Evolutionary conservation across 2,113 vertebrate genomes (phyloP).

Genomic region (Pachypanchax playfairii): DNA sequence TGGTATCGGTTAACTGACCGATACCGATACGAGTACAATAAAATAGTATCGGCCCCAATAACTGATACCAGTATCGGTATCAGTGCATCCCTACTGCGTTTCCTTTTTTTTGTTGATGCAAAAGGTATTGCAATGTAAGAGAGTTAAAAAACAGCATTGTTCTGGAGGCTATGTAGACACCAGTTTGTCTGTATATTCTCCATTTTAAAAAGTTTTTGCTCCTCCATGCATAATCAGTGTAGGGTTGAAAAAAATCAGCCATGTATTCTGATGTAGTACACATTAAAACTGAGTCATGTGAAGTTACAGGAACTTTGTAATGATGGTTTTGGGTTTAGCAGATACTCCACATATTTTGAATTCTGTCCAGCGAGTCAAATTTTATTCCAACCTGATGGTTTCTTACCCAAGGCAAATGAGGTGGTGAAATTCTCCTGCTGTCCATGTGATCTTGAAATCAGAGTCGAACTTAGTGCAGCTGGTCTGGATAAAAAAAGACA

Average conservation of each 20-base stretch:
- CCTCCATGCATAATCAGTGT: background rate
- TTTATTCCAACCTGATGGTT: conserved; percentile 30
- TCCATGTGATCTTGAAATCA: conserved; percentile 37
- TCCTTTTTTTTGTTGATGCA: background rate
- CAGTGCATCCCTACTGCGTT: no score
- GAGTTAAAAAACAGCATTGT: background rate
- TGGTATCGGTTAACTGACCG: no score
- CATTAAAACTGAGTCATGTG: no score
- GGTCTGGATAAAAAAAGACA: conserved; percentile 44
- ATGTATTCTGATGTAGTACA: background rate
- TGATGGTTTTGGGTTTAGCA: background rate
- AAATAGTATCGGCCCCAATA: no score
- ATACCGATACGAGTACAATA: no score
- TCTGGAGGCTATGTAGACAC: background rate
- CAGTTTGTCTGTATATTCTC: background rate
- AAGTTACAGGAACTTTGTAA: background rate
- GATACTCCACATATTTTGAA: conserved; percentile 22
- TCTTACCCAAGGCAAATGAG: conserved; percentile 32
- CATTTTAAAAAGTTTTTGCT: background rate
- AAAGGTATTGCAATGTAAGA: background rate
- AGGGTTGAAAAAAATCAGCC: background rate
- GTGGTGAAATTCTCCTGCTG: conserved; percentile 23
- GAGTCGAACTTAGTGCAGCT: conserved; percentile 21
- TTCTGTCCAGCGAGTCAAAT: conserved; percentile 27
- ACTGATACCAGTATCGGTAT: no score